Base-by-base conservation (phyloP, 2,113 vertebrate species). In the Vanacampus margaritifer region DNA sequence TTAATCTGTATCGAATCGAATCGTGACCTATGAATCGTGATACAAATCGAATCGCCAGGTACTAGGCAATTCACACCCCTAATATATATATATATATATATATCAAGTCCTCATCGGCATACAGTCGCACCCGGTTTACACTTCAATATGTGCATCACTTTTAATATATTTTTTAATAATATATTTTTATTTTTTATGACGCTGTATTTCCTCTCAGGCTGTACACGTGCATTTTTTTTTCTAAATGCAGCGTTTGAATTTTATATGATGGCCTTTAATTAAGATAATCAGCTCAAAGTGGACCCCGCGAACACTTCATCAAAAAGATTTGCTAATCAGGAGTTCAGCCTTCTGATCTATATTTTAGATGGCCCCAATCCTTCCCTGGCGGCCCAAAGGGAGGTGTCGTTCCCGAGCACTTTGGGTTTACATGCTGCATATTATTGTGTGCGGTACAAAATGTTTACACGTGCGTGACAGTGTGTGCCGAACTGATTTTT, bases 261-360 rank as follows among this genome's bases (percentile, higher is more conserved):
- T 80, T 77, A 51, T 71, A 37, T 79, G 71, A 77, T 85, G 74
- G 70, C 70, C 66, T 84, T 76, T 86, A 84, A 90, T 89, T 86
- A 85, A 54, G 75, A 84, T 83, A 66, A 68, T 54, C 50, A 66
- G 75, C 85, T 90, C 85, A 86, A 85, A 84, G 69, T 45, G 53
- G 36, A 45, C 63, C 39, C 70, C 28, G 78, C 69, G 65, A 80
- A 79, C 73, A 58, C 68, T 73, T 69, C 78, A 84, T 88, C 80
- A 62, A 88, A 85, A 83, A 80, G 75, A 79, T 88, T 75, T 83
- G 75, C 82, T 82, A 83, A 83, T 81, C 74, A 84, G 75, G 83
- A 78, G 63, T 75, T 17, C 37, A 53, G 45, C 32, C 80, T 68
- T 87, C 80, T 88, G 84, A 87, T 87, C 73, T 81, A 81, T 85